Evolutionary conservation across 2,113 vertebrate genomes (phyloP), one percentile per base, ranked within the genome.

Genomic region (Syngnathus typhle): DNA sequence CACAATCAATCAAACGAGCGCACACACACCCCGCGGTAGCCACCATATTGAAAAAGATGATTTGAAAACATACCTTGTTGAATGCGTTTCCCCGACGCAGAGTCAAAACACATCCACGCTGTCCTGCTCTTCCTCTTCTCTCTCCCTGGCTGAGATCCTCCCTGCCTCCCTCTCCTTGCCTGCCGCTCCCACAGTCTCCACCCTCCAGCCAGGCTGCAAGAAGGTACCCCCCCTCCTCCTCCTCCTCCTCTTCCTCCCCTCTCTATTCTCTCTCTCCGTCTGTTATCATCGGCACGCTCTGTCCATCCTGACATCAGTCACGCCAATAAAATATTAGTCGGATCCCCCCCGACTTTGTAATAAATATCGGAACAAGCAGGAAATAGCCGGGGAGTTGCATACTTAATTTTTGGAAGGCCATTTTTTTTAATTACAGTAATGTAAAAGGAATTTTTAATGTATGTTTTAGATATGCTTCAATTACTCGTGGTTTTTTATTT

Each of bases 171-270:
- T 79, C 78, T 77, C 75, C 79, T 13, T 64, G 81, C 75, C 81
- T 80, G 18, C 82, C 78, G 68, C 79, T 76, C 76, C 60, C 70
- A 58, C 55, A 87, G 85, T 88, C 89, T 88, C 88, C 89, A 88
- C 89, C 89, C 87, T 86, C 76, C 78, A 85, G 81, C 76, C 67
- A 67, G 85, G 69, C 85, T 84, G 73, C 80, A 77, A 84, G 82
- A 86, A 81, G 73, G 72, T 52, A 72, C 68, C 73, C 75, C 70
- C 75, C 73, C 52, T n/a, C n/a, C n/a, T n/a, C n/a, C n/a, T 62
- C 65, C 55, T 54, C 63, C 41, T 41, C 13, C 39, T 60, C 52
- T 13, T 46, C 69, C 55, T 21, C 52, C 67, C 66, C n/a, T 18
- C 64, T 70, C 58, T 69, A 64, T 76, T n/a, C 18, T n/a, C 19